Conservation (phyloP, 2,113 vertebrate genomes). For the Catharus bicknelli region DNA sequence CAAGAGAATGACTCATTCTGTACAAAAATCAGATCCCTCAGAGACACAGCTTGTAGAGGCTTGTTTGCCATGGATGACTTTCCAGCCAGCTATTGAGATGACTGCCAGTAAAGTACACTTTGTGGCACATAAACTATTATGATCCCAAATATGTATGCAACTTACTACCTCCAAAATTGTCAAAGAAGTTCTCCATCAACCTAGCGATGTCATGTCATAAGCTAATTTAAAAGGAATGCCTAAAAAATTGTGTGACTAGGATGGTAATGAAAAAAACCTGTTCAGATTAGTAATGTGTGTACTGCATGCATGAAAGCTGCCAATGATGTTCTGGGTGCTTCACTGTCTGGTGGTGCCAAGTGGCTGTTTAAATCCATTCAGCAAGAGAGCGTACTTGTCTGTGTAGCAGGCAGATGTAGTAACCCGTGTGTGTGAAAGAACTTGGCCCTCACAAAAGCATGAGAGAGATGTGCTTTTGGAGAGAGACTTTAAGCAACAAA, state of each 20-base stretch:
- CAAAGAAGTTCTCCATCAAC: background rate
- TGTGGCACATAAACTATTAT: background rate
- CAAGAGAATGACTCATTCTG: background rate
- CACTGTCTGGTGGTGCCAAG: background rate
- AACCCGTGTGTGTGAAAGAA: background rate
- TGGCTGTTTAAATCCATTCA: background rate
- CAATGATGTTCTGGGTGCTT: background rate
- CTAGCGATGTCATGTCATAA: rapidly evolving
- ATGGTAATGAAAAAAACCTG: background rate
- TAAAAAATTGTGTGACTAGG: background rate
- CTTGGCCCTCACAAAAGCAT: background rate
- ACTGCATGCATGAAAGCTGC: background rate
- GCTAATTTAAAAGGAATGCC: background rate
- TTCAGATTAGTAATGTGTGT: background rate
- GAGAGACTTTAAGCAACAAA: background rate
- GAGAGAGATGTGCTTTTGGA: background rate
- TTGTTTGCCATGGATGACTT: background rate
- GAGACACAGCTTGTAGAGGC: background rate
- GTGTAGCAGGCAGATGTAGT: background rate
- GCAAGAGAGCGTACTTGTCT: background rate
- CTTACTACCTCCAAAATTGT: background rate
- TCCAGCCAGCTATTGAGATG: background rate
- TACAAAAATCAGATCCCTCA: background rate
- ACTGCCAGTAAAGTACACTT: background rate
- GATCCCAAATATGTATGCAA: background rate